A percentile compares a stretch with the other conserved stretches of the same genome.
phyloP scores from a whole-genome alignment of 2,113 vertebrate genomes.

The Grammomys dolichurus region DNA sequence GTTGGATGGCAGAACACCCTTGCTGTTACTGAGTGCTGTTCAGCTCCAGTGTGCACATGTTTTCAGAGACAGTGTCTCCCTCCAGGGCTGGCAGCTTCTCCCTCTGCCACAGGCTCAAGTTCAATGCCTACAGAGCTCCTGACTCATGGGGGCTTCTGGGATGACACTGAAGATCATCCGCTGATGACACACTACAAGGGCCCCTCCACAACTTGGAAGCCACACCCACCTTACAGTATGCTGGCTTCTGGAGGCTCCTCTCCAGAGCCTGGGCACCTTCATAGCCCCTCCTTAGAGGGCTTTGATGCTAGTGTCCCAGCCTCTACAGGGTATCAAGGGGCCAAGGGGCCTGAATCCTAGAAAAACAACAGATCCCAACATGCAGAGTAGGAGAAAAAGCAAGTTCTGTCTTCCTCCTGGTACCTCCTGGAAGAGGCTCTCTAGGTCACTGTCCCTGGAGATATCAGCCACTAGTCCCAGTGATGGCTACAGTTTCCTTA shows the following conservation, averaged over 20 bases:
- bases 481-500: not conserved
- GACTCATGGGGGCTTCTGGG: not conserved
- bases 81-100: not conserved
- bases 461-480: not conserved
- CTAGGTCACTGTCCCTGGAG: not conserved
- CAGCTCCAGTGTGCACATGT: fast-evolving
- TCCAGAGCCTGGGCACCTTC: too few relatives aligned
- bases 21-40: not conserved
- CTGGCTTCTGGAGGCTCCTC: not conserved
- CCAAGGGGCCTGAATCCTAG: not conserved
- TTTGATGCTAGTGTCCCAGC: not conserved
- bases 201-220: not conserved
- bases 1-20: too few relatives aligned
- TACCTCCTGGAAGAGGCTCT: not conserved
- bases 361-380: not conserved
- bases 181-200: not conserved
- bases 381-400: not conserved
- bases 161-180: not conserved
- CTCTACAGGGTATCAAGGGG: too few relatives aligned
- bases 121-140: not conserved
- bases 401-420: not conserved
- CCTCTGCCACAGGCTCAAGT: not conserved
- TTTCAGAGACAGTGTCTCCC: not conserved
- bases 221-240: not conserved
- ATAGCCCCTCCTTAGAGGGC: too few relatives aligned